Conservation (phyloP, 1,140 invertebrate genomes). For the Cherax quadricarinatus region DNA sequence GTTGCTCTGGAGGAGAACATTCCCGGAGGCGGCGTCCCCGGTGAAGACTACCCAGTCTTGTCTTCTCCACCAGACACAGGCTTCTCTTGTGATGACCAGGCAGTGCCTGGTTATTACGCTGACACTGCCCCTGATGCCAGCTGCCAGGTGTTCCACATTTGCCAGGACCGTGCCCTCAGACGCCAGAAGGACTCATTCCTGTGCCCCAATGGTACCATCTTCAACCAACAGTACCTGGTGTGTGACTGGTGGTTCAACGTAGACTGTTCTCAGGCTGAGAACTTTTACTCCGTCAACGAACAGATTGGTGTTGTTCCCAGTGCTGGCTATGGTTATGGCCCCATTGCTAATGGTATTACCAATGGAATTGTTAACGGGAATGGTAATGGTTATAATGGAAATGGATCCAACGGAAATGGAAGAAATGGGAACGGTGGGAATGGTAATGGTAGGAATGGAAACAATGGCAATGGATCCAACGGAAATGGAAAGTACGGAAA, state of each 20-base stretch:
- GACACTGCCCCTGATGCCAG: conserved; percentile 75
- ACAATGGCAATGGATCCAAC: neutral
- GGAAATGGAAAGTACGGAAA: conserved; percentile 1
- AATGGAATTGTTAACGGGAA: neutral
- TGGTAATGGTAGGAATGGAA: neutral
- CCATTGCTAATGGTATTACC: neutral
- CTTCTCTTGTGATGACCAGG: conserved; percentile 76
- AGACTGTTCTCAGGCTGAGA: conserved; percentile 77
- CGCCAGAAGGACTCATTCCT: conserved; percentile 76
- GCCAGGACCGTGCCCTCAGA: conserved; percentile 77
- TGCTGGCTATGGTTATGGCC: neutral
- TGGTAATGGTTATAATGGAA: neutral
- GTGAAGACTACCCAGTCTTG: conserved; percentile 74
- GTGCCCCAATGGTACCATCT: conserved; percentile 80
- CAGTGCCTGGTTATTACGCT: conserved; percentile 70
- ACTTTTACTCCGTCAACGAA: conserved; percentile 77
- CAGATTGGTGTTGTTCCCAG: neutral
- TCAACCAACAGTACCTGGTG: conserved; percentile 80
- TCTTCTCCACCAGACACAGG: conserved; percentile 76
- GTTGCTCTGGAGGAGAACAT: conserved; percentile 34
- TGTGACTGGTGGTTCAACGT: conserved; percentile 82
- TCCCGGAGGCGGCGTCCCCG: conserved; percentile 69
- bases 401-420: conserved; percentile 14
- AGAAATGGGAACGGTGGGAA: neutral
- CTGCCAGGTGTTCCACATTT: conserved; percentile 80